Evolutionary conservation across 2,888 invertebrate species (phyloP).

Genomic region (Myopa testacea): DNA sequence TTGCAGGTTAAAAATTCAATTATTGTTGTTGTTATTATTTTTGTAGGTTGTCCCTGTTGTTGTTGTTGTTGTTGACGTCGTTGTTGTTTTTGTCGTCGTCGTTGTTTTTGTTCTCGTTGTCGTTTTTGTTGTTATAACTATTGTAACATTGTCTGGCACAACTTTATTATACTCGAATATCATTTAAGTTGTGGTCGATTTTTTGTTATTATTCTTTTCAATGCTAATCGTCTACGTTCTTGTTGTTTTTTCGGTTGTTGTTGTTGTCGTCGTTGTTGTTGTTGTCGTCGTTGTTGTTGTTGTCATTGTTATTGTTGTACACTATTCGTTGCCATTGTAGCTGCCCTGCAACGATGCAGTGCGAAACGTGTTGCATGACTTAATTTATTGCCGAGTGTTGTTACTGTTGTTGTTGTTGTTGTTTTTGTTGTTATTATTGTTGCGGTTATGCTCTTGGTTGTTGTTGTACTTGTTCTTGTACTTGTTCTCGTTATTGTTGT

Average conservation of each 20-base stretch:
- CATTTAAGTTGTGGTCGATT: background rate
- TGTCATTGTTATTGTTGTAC: background rate
- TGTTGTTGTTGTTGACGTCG: conserved; percentile 30
- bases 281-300: background rate
- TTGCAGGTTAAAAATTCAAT: conserved; percentile 37
- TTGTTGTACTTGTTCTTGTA: background rate
- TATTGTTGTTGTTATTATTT: conserved; percentile 31
- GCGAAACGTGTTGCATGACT: conserved; percentile 33
- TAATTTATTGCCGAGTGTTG: conserved; percentile 25
- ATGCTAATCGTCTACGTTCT: background rate
- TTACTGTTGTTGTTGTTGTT: conserved; percentile 9
- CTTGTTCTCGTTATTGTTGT: background rate
- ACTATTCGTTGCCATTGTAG: background rate
- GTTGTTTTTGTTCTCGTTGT: conserved; percentile 13
- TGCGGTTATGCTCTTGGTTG: background rate
- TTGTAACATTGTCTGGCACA: conserved; percentile 12
- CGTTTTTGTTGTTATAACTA: conserved; percentile 3
- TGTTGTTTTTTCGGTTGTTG: background rate
- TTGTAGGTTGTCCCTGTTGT: conserved; percentile 13
- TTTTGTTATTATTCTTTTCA: background rate
- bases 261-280: background rate
- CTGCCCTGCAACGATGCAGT: conserved; percentile 26
- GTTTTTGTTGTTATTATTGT: background rate
- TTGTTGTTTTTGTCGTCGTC: too few relatives aligned
- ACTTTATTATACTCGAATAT: conserved; percentile 14